These are phyloP conservation scores for Cyclura pinguis DNA, from an alignment of 2,797 vertebrate species.

Conservation along the genomic window DNA sequence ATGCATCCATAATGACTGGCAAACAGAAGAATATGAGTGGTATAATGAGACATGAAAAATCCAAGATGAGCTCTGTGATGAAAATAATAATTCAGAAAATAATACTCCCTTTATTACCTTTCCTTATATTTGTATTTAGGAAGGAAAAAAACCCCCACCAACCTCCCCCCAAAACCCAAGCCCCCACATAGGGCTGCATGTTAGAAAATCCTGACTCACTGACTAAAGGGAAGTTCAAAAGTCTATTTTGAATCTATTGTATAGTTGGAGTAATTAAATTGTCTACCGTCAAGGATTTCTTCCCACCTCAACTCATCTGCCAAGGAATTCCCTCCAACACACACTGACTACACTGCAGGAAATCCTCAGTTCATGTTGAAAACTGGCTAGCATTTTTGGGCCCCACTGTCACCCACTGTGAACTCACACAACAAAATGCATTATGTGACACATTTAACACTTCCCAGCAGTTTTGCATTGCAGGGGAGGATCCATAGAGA, in stretches of 20 bases:
- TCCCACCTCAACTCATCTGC: neutral
- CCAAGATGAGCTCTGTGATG: neutral
- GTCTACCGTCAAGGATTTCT: neutral
- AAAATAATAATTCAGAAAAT: too few species aligned
- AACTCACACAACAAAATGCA: neutral
- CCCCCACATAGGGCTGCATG: neutral
- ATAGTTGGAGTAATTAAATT: neutral
- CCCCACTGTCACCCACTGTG: neutral
- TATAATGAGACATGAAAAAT: slow-evolving; percentile 5
- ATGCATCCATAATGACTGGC: slow-evolving; percentile 3
- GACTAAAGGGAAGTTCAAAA: neutral
- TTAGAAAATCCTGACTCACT: neutral
- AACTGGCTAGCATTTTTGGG: neutral
- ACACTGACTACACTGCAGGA: neutral
- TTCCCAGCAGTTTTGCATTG: neutral
- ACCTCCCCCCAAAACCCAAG: too few species aligned
- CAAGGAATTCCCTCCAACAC: neutral
- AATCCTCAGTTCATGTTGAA: neutral
- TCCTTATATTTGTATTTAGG: neutral
- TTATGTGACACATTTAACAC: neutral
- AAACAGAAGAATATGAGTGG: neutral
- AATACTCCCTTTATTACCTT: neutral
- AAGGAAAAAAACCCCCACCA: neutral
- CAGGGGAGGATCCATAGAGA: neutral
- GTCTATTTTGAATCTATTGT: neutral